A percentile compares a stretch with the other conserved stretches of the same genome.
Conservation (phyloP, 1,140 invertebrate genomes). For the Eueides isabella region DNA sequence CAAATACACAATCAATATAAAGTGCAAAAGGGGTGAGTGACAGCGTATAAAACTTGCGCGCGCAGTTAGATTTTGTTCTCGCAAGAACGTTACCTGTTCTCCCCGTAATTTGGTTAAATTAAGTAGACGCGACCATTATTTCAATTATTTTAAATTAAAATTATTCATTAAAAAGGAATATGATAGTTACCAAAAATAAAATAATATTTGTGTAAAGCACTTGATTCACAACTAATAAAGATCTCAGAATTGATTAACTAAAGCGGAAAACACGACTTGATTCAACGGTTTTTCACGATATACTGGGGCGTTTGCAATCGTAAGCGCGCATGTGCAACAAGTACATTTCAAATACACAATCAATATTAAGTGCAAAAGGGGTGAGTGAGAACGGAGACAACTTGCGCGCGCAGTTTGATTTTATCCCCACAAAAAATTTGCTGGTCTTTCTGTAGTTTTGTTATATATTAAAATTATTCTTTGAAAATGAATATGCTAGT, state of each 20-base stretch:
- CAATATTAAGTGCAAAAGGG: too few species aligned
- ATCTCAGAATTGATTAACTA: neutral
- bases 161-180: neutral
- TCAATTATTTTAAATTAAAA: neutral
- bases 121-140: neutral
- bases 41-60: neutral
- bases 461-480: too few species aligned
- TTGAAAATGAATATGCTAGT: too few species aligned
- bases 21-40: neutral
- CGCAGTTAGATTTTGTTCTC: neutral
- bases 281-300: neutral
- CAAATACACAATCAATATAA: neutral
- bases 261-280: neutral
- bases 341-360: too few species aligned
- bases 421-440: too few species aligned
- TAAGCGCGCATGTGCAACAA: too few species aligned
- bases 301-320: too few species aligned
- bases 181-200: neutral
- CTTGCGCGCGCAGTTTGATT: too few species aligned
- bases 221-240: neutral
- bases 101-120: neutral
- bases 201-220: neutral
- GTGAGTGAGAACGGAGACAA: too few species aligned
- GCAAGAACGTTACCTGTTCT: neutral
- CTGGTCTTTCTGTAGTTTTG: too few species aligned